phyloP scores from a whole-genome alignment of 2,113 vertebrate genomes.

The Apus apus region DNA sequence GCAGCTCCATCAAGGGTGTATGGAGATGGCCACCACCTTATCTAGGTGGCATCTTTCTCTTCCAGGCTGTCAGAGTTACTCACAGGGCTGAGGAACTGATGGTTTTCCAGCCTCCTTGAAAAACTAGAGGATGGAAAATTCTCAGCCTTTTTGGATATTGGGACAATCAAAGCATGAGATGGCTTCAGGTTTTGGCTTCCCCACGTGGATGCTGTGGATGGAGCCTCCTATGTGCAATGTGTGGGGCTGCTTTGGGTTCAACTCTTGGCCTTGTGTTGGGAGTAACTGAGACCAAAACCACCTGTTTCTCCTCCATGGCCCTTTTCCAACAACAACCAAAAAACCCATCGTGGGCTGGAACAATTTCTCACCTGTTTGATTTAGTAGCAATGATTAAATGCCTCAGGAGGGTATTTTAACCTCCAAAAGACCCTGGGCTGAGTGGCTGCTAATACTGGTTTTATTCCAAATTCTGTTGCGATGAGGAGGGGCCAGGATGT shows the following conservation, averaged over 20 bases:
- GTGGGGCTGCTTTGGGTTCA: neutral
- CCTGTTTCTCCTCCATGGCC: neutral
- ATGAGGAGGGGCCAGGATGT: neutral
- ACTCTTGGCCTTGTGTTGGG: neutral
- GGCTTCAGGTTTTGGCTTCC: neutral
- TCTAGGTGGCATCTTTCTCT: neutral
- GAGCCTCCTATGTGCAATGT: neutral
- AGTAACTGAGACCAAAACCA: neutral
- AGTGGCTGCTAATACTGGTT: neutral
- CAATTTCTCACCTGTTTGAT: neutral
- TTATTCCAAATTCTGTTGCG: neutral
- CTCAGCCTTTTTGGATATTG: neutral
- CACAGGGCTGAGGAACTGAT: neutral
- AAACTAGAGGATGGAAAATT: neutral
- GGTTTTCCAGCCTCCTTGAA: neutral
- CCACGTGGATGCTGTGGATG: accelerated
- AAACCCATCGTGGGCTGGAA: neutral
- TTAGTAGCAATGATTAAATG: neutral
- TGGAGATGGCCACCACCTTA: neutral
- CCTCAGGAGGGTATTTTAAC: neutral
- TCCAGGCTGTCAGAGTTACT: neutral
- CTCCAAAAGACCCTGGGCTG: neutral
- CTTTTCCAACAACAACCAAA: neutral
- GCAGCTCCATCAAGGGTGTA: neutral
- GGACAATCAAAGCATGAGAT: no score